A percentile compares a stretch with the other conserved stretches of the same genome.
Conservation (phyloP, 1,140 invertebrate species). For the Chrysomallon squamiferum region DNA sequence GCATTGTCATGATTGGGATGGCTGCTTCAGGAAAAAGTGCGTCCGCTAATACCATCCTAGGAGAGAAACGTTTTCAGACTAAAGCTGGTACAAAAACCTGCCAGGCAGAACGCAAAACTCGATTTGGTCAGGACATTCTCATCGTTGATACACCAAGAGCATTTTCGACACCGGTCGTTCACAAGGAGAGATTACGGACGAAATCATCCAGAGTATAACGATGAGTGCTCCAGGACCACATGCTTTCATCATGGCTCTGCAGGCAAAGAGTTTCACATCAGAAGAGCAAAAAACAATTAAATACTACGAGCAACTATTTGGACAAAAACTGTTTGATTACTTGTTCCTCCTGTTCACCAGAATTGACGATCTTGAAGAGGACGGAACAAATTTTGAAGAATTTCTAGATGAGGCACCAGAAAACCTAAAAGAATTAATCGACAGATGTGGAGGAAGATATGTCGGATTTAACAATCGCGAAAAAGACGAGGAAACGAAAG, state of each 20-base stretch:
- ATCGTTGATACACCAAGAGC: conserved; percentile 24
- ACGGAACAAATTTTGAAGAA: neutral
- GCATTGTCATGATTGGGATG: conserved; percentile 10
- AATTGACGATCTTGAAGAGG: conserved; percentile 8
- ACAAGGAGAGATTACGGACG: conserved; percentile 6
- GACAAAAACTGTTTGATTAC: conserved; percentile 13
- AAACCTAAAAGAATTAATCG: conserved; percentile 1
- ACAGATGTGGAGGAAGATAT: conserved; percentile 3
- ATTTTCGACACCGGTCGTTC: conserved; percentile 17
- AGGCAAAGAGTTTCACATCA: conserved; percentile 9
- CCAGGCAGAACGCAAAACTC: neutral
- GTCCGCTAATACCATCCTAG: conserved; percentile 10
- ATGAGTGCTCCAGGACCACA: conserved; percentile 24
- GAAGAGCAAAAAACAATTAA: conserved; percentile 14
- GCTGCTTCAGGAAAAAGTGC: conserved; percentile 14
- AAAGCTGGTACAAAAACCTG: conserved; percentile 5
- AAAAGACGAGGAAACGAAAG: neutral
- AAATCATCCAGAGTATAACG: conserved; percentile 16
- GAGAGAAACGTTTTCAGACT: conserved; percentile 5
- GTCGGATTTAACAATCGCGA: conserved; percentile 9
- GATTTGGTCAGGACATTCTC: neutral
- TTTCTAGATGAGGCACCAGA: neutral
- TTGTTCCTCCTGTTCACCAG: conserved; percentile 17
- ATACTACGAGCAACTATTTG: conserved; percentile 13
- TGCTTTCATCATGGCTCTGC: conserved; percentile 15